A percentile compares a stretch with the other conserved stretches of the same genome.
phyloP scores from a whole-genome alignment of 2,113 vertebrate species.

The Cebus imitator region DNA sequence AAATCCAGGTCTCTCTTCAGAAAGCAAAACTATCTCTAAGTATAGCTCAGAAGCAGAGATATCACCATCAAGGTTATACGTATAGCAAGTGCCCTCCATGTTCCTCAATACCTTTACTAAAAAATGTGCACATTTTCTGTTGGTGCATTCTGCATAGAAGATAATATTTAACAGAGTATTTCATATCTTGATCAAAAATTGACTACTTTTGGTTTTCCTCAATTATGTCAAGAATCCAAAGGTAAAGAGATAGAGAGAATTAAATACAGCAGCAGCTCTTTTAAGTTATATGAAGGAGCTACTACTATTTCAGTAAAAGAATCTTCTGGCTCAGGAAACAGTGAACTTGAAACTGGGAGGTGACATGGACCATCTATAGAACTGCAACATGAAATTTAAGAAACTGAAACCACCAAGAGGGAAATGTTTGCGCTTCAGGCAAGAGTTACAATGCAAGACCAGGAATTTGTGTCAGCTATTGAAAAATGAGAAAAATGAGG shows the following conservation, averaged over 20 bases:
- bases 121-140: constrained; percentile 85
- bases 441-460: constrained; percentile 92
- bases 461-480: constrained; percentile 93
- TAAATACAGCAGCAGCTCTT: constrained; percentile 85
- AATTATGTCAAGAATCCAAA: constrained; percentile 85
- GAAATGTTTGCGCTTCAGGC: constrained; percentile 93
- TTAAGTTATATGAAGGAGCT: constrained; percentile 93
- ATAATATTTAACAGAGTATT: constrained; percentile 85
- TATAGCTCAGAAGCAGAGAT: constrained; percentile 86
- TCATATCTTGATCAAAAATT: constrained; percentile 94
- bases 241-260: constrained; percentile 76
- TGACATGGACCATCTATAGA: constrained; percentile 92
- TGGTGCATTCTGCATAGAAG: constrained; percentile 94
- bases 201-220: constrained; percentile 88
- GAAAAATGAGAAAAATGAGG: constrained; percentile 96
- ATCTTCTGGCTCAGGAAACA: constrained; percentile 84
- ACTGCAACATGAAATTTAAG: constrained; percentile 92
- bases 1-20: constrained; percentile 88
- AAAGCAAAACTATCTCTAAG: constrained; percentile 84
- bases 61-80: constrained; percentile 86
- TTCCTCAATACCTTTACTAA: constrained; percentile 84
- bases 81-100: constrained; percentile 82
- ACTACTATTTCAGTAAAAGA: constrained; percentile 88
- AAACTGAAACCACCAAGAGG: constrained; percentile 91
- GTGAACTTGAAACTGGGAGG: constrained; percentile 91